Conservation (phyloP, 64 coral and sea anemone species). For the Montipora sp. region DNA sequence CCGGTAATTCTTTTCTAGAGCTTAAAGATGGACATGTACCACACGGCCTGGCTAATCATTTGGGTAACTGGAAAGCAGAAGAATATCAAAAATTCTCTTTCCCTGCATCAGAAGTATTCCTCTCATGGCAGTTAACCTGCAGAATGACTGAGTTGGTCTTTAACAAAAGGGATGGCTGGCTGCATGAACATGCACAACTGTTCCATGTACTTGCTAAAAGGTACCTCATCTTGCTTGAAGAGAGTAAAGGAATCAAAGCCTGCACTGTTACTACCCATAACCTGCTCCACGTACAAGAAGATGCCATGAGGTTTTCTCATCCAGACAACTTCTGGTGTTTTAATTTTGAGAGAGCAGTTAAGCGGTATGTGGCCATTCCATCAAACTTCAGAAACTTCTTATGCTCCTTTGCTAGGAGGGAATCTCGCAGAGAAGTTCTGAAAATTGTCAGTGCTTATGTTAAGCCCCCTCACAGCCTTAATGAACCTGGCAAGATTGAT, state of each 20-base stretch:
- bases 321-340: conserved; percentile 65
- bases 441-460: not conserved
- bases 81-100: conserved; percentile 48
- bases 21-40: conserved; percentile 22
- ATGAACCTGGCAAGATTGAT: not conserved
- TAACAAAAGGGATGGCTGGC: conserved; percentile 31
- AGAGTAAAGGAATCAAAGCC: conserved; percentile 7
- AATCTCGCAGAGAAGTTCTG: conserved; percentile 38
- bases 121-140: not conserved
- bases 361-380: conserved; percentile 9
- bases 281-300: conserved; percentile 26
- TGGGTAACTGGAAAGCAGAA: conserved; percentile 45
- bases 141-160: conserved; percentile 32
- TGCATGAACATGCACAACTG: not conserved
- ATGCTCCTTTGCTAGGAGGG: conserved; percentile 19
- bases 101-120: conserved; percentile 32
- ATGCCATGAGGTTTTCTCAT: conserved; percentile 44
- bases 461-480: not conserved
- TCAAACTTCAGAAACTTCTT: conserved; percentile 28
- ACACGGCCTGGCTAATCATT: not conserved
- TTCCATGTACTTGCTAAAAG: conserved; percentile 3
- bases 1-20: conserved; percentile 20
- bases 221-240: conserved; percentile 37
- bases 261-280: conserved; percentile 28
- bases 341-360: conserved; percentile 52